A percentile compares a stretch with the other conserved stretches of the same genome.
Conservation (phyloP, 2,113 vertebrate species). For the Aramus guarauna region DNA sequence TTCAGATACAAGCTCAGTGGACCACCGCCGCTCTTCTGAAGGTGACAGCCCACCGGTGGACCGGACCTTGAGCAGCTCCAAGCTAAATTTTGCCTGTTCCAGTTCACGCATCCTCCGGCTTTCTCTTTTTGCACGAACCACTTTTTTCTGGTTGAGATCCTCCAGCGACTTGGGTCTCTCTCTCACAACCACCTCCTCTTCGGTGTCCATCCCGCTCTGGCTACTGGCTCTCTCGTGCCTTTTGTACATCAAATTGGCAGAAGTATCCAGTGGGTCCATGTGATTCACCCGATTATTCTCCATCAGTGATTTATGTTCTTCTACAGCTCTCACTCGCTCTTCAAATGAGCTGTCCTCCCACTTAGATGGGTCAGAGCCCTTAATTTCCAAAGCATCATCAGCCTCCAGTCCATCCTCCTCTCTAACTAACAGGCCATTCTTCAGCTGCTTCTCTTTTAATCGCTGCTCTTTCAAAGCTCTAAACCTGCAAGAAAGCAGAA, state of each 20-base stretch:
- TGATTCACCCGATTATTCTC: slow-evolving; percentile 52
- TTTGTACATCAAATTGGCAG: slow-evolving; percentile 22
- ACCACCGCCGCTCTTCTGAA: slow-evolving; percentile 87
- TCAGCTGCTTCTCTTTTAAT: slow-evolving; percentile 70
- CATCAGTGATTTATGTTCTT: slow-evolving; percentile 60
- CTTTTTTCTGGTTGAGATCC: slow-evolving; percentile 88
- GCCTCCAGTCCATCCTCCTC: slow-evolving; percentile 59
- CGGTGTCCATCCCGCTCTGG: slow-evolving; percentile 60
- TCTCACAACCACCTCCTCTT: slow-evolving; percentile 76
- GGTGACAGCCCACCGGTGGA: slow-evolving; percentile 83
- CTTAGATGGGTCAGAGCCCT: slow-evolving; percentile 81
- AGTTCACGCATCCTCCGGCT: slow-evolving; percentile 93
- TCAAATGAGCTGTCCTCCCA: slow-evolving; percentile 84
- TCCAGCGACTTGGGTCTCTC: slow-evolving; percentile 83
- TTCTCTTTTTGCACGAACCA: slow-evolving; percentile 89
- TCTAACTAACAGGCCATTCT: slow-evolving; percentile 68
- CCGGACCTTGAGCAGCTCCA: slow-evolving; percentile 93
- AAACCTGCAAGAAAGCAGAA: slow-evolving; percentile 75
- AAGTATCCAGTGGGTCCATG: slow-evolving; percentile 23
- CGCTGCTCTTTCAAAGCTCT: slow-evolving; percentile 76
- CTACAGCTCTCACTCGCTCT: slow-evolving; percentile 73
- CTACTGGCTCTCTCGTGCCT: slow-evolving; percentile 68
- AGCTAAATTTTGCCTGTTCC: slow-evolving; percentile 95
- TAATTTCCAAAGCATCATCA: slow-evolving; percentile 63
- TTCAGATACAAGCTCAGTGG: slow-evolving; percentile 80